Conservation (phyloP, 2,113 vertebrate species). For the Calidris pugnax region DNA sequence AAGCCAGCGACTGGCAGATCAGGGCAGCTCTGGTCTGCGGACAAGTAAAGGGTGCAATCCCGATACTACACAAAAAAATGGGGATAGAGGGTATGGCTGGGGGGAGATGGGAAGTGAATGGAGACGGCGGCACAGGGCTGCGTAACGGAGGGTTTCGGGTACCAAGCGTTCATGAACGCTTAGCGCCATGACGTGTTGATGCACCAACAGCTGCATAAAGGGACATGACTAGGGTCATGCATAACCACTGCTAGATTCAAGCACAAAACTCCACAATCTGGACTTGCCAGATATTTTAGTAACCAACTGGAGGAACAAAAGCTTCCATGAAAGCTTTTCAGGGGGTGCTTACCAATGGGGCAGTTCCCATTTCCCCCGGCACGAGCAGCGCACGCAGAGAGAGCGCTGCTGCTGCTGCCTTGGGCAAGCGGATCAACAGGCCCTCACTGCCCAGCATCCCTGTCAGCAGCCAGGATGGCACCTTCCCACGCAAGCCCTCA, state of each 20-base stretch:
- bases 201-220: neutral
- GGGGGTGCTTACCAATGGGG: neutral
- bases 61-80: accelerated
- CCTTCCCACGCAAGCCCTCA: constrained; percentile 46
- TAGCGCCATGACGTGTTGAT: accelerated
- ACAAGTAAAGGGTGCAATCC: neutral
- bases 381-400: neutral
- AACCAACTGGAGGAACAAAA: accelerated
- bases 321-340: neutral
- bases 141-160: neutral
- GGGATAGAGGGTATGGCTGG: neutral
- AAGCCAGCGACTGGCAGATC: neutral
- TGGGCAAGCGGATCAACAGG: constrained; percentile 31
- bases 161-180: neutral
- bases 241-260: accelerated
- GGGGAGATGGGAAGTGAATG: neutral
- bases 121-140: accelerated
- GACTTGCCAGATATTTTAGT: too few species aligned
- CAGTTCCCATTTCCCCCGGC: neutral
- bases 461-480: neutral
- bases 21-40: neutral
- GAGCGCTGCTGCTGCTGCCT: neutral
- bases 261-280: neutral
- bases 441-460: constrained; percentile 44
- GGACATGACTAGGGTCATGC: neutral